phyloP scores from a whole-genome alignment of 2,888 invertebrate genomes.

The Saturnia pavonia region DNA sequence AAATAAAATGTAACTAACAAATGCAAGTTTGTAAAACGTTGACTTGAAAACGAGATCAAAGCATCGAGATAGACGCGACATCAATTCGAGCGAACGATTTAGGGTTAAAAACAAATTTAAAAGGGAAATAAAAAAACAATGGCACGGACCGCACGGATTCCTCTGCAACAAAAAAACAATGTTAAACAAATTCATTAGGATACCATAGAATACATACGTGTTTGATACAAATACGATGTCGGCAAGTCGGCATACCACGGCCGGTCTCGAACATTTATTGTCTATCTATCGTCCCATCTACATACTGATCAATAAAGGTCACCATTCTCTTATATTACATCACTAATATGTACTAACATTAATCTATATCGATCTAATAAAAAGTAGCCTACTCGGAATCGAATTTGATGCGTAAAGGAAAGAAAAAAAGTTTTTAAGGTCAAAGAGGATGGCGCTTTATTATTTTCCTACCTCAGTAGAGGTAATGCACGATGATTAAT shows the following conservation, averaged over 20 bases:
- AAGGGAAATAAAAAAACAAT: conserved; percentile 33
- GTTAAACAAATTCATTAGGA: conserved; percentile 67
- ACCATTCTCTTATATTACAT: background rate
- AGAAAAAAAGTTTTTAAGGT: too few species aligned
- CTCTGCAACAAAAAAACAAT: conserved; percentile 44
- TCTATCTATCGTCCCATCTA: background rate
- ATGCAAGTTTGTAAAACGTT: conserved; percentile 47
- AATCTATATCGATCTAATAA: too few species aligned
- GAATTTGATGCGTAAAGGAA: too few species aligned
- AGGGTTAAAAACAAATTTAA: conserved; percentile 48
- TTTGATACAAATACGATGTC: conserved; percentile 55
- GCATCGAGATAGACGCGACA: conserved; percentile 58
- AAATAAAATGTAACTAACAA: conserved; percentile 20
- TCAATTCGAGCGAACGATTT: conserved; percentile 60
- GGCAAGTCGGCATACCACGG: conserved; percentile 5
- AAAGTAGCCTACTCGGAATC: too few species aligned
- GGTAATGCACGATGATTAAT: too few species aligned
- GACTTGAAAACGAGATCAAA: conserved; percentile 52
- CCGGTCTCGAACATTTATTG: background rate
- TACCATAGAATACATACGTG: conserved; percentile 42
- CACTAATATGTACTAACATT: background rate
- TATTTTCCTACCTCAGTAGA: too few species aligned
- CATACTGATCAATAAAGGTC: background rate
- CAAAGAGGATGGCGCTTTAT: too few species aligned
- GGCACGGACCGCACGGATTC: conserved; percentile 49